phyloP scores from a whole-genome alignment of 2,113 vertebrate genomes.

The Nibea coibor region DNA sequence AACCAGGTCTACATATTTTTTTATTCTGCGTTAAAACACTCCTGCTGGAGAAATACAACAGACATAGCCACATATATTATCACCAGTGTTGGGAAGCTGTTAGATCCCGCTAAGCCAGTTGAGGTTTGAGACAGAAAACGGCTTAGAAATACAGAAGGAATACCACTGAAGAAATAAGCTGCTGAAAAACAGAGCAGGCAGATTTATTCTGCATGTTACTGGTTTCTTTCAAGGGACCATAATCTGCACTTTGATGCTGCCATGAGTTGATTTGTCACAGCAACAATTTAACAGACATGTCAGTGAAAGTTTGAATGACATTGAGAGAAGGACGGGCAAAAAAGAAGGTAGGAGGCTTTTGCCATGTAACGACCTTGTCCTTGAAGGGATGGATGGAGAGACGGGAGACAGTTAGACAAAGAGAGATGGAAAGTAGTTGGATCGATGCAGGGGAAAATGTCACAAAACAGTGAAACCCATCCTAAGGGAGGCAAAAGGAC shows the following conservation, averaged over 20 bases:
- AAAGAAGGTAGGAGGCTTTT: slow-evolving; percentile 21
- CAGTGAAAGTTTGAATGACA: slow-evolving; percentile 29
- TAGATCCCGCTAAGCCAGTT: neutral
- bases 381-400: slow-evolving; percentile 48
- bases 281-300: neutral
- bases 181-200: neutral
- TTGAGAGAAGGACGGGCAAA: slow-evolving; percentile 1
- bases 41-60: neutral
- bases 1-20: neutral
- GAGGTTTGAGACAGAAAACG: neutral
- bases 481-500: neutral
- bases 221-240: neutral
- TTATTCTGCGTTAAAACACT: neutral
- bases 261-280: slow-evolving; percentile 12
- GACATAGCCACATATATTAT: neutral
- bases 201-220: neutral
- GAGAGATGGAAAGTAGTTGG: slow-evolving; percentile 47
- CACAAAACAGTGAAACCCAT: slow-evolving; percentile 41
- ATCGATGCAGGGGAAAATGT: slow-evolving; percentile 58
- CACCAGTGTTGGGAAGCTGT: neutral
- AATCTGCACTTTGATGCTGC: neutral
- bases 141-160: neutral
- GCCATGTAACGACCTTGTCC: slow-evolving; percentile 52
- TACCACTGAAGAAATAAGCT: neutral
- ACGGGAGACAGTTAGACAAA: slow-evolving; percentile 14